Base-by-base conservation (phyloP, 2,113 vertebrate genomes). In the Nestor notabilis region DNA sequence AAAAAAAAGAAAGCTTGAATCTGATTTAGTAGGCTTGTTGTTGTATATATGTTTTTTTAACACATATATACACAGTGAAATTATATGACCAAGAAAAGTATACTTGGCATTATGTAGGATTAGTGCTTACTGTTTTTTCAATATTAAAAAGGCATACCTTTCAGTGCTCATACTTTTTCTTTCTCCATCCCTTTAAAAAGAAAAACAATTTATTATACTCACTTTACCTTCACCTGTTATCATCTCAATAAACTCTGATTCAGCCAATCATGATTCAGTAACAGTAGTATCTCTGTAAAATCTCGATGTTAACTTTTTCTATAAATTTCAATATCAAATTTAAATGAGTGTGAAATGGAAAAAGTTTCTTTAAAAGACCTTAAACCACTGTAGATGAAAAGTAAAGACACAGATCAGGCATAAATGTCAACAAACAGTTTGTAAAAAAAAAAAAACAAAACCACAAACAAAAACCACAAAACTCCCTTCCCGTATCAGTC, bases 141-240 rank as follows among this genome's bases (percentile, higher is more conserved):
- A 5, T 69, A 83, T 72, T 69, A 92, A 87, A 60, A 74, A 91
- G 58, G 71, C 77, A 87, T 98, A 99, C 99, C 99, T 99, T 96
- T 99, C 99, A 88, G 98, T 99, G 93, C 99, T 99, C 99, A 99
- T 99, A 96, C 99, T 99, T 98, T 99, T 99, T 95, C 99, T 99
- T 97, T 99, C 99, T 92, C 99, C 99, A 81, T 99, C 98, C 96
- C 99, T 99, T 98, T 79, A 95, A 98, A 93, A 75, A 87, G 88
- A 97, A 96, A 94, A 90, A 86, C 13, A 69, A 72, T 33, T 35
- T 53, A 70, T 85, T 93, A 74, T 13, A 90, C 11, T 83, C 71
- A 80, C 20, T 95, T 91, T 33, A 90, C 15, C 25, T 37, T 82
- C 6, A 89, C 87, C 41, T 33, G 41, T 87, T 85, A 56, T 2